These are phyloP conservation scores for Empidonax alnorum DNA, from an alignment of 2,113 vertebrate species.

Conservation along the genomic window DNA sequence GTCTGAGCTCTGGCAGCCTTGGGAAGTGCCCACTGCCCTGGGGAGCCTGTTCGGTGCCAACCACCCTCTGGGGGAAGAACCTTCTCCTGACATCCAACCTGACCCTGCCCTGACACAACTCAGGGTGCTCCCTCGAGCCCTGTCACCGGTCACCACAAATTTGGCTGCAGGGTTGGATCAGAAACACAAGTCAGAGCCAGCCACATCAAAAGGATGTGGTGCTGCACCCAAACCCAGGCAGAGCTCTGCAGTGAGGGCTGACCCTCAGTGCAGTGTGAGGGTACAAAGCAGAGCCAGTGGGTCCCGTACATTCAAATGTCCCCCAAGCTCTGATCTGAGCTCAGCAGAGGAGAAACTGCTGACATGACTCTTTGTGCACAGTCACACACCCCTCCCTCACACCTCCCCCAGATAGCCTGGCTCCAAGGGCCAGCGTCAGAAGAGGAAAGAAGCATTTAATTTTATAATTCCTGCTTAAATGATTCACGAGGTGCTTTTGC, in stretches of 20 bases:
- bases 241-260: not conserved
- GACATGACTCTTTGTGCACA: not conserved
- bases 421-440: constrained; percentile 34
- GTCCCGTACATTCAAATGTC: not conserved
- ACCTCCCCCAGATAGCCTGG: constrained; percentile 46
- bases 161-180: not conserved
- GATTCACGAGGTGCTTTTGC: constrained; percentile 52
- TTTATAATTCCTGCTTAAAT: constrained; percentile 47
- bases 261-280: accelerated
- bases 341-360: constrained; percentile 18
- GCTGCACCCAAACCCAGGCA: not conserved
- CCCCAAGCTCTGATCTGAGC: not conserved
- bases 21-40: no score
- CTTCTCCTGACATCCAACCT: no score
- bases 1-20: no score
- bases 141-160: no score
- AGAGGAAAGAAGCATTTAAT: constrained; percentile 29
- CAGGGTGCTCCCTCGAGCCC: no score
- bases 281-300: not conserved
- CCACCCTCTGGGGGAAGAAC: no score
- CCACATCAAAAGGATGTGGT: not conserved
- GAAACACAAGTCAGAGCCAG: not conserved
- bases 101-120: no score
- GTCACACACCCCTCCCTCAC: constrained; percentile 26
- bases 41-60: no score